phyloP scores from a whole-genome alignment of 2,888 invertebrate genomes.

The Limnephilus auricula region DNA sequence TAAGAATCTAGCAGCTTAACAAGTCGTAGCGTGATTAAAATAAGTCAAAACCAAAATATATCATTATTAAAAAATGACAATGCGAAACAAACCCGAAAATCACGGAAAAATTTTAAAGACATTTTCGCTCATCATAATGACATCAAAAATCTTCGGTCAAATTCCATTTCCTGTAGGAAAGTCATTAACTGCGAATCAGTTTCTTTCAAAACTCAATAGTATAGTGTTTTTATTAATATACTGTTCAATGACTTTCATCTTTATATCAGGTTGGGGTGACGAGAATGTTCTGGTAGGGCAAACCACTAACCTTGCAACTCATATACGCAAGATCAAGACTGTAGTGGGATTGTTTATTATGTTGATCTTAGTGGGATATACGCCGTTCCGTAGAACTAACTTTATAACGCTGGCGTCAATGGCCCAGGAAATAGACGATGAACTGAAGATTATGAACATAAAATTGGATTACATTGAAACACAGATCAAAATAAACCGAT shows the following conservation, averaged over 20 bases:
- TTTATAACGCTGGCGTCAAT: conserved; percentile 33
- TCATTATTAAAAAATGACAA: not conserved
- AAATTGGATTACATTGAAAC: conserved; percentile 5
- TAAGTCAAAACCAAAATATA: too few species aligned
- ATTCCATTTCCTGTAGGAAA: conserved; percentile 29
- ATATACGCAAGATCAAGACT: conserved; percentile 47
- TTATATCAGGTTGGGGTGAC: not conserved
- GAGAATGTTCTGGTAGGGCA: not conserved
- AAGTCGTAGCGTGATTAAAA: not conserved
- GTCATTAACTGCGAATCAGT: not conserved
- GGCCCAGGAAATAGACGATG: conserved; percentile 57
- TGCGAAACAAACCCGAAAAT: not conserved
- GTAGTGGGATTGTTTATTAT: conserved; percentile 28
- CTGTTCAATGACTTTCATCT: not conserved
- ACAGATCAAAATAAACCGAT: conserved; percentile 29
- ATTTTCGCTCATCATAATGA: conserved; percentile 10
- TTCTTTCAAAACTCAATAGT: conserved; percentile 42
- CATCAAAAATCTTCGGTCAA: conserved; percentile 50
- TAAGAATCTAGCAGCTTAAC: not conserved
- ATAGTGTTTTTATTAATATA: conserved; percentile 37
- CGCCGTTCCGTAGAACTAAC: conserved; percentile 54
- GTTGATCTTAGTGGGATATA: conserved; percentile 54
- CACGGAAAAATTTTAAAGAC: conserved; percentile 15
- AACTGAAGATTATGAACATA: conserved; percentile 47
- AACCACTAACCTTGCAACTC: conserved; percentile 39